Evolutionary conservation across 2,888 invertebrate genomes (phyloP).

Genomic region (Opisthograptis luteolata): DNA sequence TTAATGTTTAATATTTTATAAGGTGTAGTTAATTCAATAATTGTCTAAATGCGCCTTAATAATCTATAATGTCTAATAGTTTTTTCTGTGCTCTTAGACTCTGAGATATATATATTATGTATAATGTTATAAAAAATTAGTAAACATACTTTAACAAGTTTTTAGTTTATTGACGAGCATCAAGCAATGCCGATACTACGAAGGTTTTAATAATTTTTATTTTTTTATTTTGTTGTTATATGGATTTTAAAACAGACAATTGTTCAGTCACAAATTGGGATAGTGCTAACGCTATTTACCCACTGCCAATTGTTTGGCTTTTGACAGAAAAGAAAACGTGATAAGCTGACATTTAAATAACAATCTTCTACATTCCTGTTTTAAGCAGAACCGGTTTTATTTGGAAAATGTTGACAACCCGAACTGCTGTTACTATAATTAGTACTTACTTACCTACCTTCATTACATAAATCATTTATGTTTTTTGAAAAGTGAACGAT

Average conservation of each 20-base stretch:
- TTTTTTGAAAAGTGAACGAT: constrained; percentile 9
- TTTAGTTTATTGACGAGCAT: constrained; percentile 18
- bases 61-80: constrained; percentile 57
- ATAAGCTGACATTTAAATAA: neutral
- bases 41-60: constrained; percentile 71
- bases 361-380: neutral
- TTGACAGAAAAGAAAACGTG: neutral
- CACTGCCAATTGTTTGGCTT: too few relatives aligned
- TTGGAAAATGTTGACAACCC: neutral
- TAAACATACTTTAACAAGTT: constrained; percentile 28
- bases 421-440: neutral
- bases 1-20: constrained; percentile 55
- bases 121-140: constrained; percentile 46
- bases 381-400: neutral
- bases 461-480: neutral
- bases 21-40: constrained; percentile 62
- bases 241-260: constrained; percentile 14
- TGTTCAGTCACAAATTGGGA: constrained; percentile 20
- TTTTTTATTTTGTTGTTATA: constrained; percentile 7
- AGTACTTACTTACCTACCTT: too few relatives aligned
- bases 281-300: constrained; percentile 12
- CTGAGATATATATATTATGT: too few relatives aligned
- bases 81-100: constrained; percentile 57
- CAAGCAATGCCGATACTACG: constrained; percentile 11
- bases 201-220: constrained; percentile 15